phyloP scores from a whole-genome alignment of 1,140 invertebrate genomes.

The Pachypsylla venusta region DNA sequence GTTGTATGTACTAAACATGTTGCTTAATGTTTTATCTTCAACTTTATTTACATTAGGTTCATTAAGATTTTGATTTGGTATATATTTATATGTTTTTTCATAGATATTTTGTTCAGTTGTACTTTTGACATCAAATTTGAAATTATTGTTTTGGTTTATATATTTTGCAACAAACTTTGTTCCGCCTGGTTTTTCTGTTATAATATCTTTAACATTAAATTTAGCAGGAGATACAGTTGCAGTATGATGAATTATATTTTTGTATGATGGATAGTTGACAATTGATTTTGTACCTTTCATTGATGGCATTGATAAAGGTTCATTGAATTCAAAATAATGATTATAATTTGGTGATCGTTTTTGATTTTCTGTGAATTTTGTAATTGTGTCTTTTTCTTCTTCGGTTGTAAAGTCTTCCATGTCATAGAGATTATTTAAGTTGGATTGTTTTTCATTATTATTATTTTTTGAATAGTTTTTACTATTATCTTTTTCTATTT shows the following conservation, averaged over 20 bases:
- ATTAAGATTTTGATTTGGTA: no score
- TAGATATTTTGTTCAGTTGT: no score
- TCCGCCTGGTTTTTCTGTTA: neutral
- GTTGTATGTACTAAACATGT: no score
- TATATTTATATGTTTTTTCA: no score
- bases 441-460: no score
- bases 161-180: neutral
- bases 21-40: no score
- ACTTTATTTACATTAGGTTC: no score
- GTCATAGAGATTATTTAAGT: neutral
- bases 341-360: neutral
- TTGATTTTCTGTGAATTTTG: neutral
- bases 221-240: neutral
- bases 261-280: neutral
- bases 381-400: neutral
- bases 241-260: slow-evolving; percentile 5
- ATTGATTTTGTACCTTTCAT: neutral
- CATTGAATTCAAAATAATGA: neutral
- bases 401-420: neutral
- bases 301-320: neutral
- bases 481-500: no score
- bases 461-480: neutral
- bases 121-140: no score
- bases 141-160: no score
- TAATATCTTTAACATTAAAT: neutral